Conservation (phyloP, 2,113 vertebrate species). For the Mionectes macconnelli region DNA sequence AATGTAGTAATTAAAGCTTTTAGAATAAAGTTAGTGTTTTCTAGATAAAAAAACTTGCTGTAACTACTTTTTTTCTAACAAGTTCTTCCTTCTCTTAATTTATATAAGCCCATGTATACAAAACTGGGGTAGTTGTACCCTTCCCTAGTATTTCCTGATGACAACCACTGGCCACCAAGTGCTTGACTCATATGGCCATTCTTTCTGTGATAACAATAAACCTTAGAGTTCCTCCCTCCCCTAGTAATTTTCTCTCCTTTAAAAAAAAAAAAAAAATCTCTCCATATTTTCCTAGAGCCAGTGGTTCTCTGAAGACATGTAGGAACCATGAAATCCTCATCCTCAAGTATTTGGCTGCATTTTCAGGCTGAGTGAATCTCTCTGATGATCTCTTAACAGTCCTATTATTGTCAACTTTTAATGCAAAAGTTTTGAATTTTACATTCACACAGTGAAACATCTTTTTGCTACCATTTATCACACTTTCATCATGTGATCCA, state of each 20-base stretch:
- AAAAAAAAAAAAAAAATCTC: not conserved
- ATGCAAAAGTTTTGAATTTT: not conserved
- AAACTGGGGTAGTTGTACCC: not conserved
- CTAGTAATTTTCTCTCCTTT: not conserved
- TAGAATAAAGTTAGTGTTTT: not conserved
- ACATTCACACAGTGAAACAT: not conserved
- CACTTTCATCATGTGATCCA: not conserved
- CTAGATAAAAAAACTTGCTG: not conserved
- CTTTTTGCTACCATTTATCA: not conserved
- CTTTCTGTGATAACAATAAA: not conserved
- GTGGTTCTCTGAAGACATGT: not conserved
- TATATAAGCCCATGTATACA: not conserved
- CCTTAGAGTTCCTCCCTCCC: not conserved
- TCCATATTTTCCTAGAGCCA: not conserved
- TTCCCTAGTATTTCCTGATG: not conserved
- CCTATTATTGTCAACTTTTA: not conserved
- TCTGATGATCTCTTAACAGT: not conserved
- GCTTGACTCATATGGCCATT: not conserved
- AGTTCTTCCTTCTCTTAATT: not conserved
- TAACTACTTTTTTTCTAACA: not conserved
- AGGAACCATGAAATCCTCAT: not conserved
- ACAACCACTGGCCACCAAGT: not conserved
- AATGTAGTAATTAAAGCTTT: not conserved
- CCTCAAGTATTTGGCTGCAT: not conserved
- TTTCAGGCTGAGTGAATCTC: not conserved